Evolutionary conservation across 2,797 vertebrate genomes (phyloP), one percentile per base, ranked within the genome.

Genomic region (Percopsis omiscomaycus): DNA sequence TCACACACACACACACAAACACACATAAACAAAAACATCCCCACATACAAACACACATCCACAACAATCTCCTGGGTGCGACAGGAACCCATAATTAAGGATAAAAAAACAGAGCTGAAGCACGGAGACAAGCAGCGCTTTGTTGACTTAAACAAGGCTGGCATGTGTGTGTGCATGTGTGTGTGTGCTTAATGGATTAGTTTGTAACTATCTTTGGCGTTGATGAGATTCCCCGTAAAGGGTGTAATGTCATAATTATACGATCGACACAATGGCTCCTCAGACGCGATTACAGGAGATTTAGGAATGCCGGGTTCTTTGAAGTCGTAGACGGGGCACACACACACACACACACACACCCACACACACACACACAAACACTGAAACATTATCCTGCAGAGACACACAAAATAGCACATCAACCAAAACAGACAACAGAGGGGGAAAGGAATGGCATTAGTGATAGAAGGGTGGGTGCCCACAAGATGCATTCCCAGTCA

Each of bases 21-120:
- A 27, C 29, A 16, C 12, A 32, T 14, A 16, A 5, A 15, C 55
- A 5, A 5, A 55, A 12, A 52, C 63, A 66, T 52, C 64, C 55
- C 13, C 64, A 58, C 54, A 72, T 50, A 74, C 37, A 71, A 61
- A 61, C 50, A 47, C 71, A 63, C 61, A 64, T 44, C 55, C 47
- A 63, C 57, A 70, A 45, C 37, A 75, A 70, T 74, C 80, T 84
- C 80, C 79, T 81, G 74, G 77, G 81, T 85, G 75, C 84, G 69
- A 84, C 74, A 50, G 71, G 78, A 91, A 89, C 88, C 89, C 75
- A 65, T 91, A 80, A 92, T 92, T 91, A 89, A 80, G 74, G 71
- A 74, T 74, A 72, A 78, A 88, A 88, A 89, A 88, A 86, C 80
- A 84, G 84, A 83, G 79, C 84, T 79, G 64, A 82, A 76, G 78